These are phyloP conservation scores for Rhyacophila brunnea DNA, from an alignment of 1,140 invertebrate genomes.

Conservation along the genomic window DNA sequence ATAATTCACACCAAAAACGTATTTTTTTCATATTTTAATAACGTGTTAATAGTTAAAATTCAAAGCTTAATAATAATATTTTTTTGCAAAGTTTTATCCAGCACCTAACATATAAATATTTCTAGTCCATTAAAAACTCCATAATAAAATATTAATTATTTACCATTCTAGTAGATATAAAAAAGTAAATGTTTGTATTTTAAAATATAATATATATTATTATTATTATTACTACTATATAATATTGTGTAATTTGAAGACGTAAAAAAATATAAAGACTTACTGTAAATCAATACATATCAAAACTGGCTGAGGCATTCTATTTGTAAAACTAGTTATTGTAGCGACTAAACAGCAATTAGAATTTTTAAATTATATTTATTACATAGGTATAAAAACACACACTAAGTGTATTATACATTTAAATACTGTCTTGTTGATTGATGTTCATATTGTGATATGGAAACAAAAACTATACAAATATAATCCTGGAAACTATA, in stretches of 20 bases:
- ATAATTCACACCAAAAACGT: too few species aligned
- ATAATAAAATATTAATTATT: not conserved
- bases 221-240: not conserved
- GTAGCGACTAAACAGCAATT: not conserved
- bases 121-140: not conserved
- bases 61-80: not conserved
- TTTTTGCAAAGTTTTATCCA: not conserved
- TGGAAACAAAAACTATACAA: too few species aligned
- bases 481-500: too few species aligned
- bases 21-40: too few species aligned
- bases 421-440: not conserved
- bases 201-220: not conserved
- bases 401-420: not conserved
- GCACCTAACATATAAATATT: not conserved
- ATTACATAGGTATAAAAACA: not conserved
- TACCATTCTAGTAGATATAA: not conserved
- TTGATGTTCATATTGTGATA: not conserved
- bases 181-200: not conserved
- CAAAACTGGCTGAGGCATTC: constrained; percentile 30
- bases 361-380: not conserved
- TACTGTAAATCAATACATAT: constrained; percentile 31
- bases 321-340: constrained; percentile 14
- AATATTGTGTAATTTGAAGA: not conserved
- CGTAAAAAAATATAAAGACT: constrained; percentile 18
- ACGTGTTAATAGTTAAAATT: not conserved